Evolutionary conservation across 1,140 invertebrate species (phyloP).

Genomic region (Drosophila arizonae): DNA sequence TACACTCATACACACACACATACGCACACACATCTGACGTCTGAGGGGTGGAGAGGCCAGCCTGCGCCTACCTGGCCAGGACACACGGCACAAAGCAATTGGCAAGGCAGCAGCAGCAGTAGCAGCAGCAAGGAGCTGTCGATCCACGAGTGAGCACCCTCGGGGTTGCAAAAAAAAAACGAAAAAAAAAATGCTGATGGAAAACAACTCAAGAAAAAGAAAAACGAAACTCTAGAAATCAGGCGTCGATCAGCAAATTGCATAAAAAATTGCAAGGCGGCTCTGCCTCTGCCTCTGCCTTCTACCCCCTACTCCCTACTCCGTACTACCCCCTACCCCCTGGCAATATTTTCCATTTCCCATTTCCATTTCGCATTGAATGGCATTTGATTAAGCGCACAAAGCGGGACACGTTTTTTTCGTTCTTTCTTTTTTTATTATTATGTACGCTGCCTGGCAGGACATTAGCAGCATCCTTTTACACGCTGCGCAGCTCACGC

Average conservation of each 20-base stretch:
- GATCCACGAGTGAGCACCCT: slow-evolving; percentile 45
- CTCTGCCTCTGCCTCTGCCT: slow-evolving; percentile 2
- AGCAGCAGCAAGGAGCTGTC: slow-evolving; percentile 1
- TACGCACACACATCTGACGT: slow-evolving; percentile 16
- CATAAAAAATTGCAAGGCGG: slow-evolving; percentile 75
- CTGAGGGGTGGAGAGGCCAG: neutral
- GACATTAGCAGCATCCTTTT: slow-evolving; percentile 82
- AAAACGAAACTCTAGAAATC: slow-evolving; percentile 19
- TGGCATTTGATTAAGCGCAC: slow-evolving; percentile 72
- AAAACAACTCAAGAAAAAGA: slow-evolving; percentile 41
- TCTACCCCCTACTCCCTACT: too few species aligned
- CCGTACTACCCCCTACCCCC: neutral
- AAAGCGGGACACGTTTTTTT: slow-evolving; percentile 50
- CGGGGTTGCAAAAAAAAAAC: slow-evolving; percentile 50
- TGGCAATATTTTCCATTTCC: slow-evolving; percentile 3
- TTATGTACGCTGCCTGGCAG: slow-evolving; percentile 30
- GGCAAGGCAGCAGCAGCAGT: slow-evolving; percentile 2
- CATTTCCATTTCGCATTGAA: slow-evolving; percentile 35
- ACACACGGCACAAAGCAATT: slow-evolving; percentile 24
- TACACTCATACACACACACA: slow-evolving; percentile 51
- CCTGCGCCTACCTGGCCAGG: slow-evolving; percentile 56
- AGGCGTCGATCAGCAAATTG: slow-evolving; percentile 70
- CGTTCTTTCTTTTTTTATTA: slow-evolving; percentile 8
- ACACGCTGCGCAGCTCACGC: slow-evolving; percentile 55
- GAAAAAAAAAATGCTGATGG: slow-evolving; percentile 19